Percentiles rank a stretch among this genome's conserved stretches.
Evolutionary conservation across 2,888 invertebrate genomes (phyloP).

Genomic region (Opisthograptis luteolata): DNA sequence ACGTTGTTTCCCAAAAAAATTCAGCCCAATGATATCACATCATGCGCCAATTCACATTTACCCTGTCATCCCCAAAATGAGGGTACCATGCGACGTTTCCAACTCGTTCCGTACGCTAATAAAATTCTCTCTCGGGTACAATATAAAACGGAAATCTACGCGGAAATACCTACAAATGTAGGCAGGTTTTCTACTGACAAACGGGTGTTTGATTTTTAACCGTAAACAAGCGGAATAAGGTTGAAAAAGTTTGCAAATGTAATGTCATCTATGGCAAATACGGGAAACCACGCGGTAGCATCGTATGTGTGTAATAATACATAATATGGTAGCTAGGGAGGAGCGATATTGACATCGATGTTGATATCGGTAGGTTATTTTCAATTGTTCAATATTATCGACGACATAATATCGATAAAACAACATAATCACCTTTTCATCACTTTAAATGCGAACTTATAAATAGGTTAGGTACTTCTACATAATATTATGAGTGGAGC

Average conservation of each 20-base stretch:
- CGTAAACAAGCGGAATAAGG: not conserved
- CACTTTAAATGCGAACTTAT: no score
- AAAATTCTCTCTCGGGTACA: slow-evolving; percentile 22
- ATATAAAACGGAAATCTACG: slow-evolving; percentile 15
- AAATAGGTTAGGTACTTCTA: no score
- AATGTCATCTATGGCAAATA: not conserved
- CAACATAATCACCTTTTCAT: no score
- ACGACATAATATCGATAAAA: no score
- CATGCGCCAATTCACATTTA: not conserved
- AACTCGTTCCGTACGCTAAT: slow-evolving; percentile 20
- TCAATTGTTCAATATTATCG: no score
- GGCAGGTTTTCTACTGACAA: not conserved
- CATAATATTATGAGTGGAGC: no score
- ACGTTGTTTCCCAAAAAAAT: not conserved
- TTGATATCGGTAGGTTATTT: no score
- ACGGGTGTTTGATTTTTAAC: not conserved
- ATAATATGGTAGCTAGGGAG: no score
- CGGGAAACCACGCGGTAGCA: not conserved
- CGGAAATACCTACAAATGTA: slow-evolving; percentile 1
- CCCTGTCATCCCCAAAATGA: slow-evolving; percentile 9
- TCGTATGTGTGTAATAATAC: no score
- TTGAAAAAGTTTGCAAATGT: not conserved
- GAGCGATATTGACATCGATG: no score
- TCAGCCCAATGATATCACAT: slow-evolving; percentile 4
- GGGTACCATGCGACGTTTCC: slow-evolving; percentile 3